phyloP scores from a whole-genome alignment of 2,113 vertebrate genomes.

The Phocoena sinus region DNA sequence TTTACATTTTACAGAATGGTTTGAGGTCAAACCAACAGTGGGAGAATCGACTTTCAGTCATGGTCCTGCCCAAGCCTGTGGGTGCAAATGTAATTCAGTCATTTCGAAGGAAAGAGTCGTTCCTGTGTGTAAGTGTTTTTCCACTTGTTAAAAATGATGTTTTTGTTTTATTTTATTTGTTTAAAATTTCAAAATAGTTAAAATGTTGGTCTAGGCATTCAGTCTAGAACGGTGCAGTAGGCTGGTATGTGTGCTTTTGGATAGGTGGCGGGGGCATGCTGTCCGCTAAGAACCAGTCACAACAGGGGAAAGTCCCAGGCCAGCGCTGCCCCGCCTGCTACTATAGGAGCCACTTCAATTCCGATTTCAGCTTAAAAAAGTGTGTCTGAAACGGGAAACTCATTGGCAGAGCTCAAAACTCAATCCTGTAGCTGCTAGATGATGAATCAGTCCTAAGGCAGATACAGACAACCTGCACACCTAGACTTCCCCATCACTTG shows the following conservation, averaged over 20 bases:
- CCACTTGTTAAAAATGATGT: neutral
- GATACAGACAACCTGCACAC: neutral
- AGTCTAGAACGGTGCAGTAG: neutral
- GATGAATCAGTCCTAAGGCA: neutral
- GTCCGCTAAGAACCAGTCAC: neutral
- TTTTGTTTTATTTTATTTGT: neutral
- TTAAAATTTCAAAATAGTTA: neutral
- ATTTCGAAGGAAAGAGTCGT: neutral
- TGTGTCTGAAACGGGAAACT: neutral
- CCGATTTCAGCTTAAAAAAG: neutral
- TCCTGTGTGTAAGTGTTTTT: slow-evolving; percentile 41
- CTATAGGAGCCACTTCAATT: neutral
- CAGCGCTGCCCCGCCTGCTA: too few relatives aligned
- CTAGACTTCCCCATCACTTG: neutral
- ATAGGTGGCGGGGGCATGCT: fast-evolving
- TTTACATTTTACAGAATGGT: slow-evolving; percentile 74
- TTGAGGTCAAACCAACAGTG: slow-evolving; percentile 78
- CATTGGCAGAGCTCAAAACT: neutral
- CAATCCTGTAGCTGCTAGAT: neutral
- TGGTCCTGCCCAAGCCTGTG: neutral
- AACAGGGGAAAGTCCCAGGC: fast-evolving
- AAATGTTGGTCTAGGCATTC: neutral
- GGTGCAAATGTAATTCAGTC: neutral
- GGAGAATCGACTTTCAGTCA: slow-evolving; percentile 70
- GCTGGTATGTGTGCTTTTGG: neutral